Conservation (phyloP, 2,797 vertebrate species). For the Phyllotis vaccarum region DNA sequence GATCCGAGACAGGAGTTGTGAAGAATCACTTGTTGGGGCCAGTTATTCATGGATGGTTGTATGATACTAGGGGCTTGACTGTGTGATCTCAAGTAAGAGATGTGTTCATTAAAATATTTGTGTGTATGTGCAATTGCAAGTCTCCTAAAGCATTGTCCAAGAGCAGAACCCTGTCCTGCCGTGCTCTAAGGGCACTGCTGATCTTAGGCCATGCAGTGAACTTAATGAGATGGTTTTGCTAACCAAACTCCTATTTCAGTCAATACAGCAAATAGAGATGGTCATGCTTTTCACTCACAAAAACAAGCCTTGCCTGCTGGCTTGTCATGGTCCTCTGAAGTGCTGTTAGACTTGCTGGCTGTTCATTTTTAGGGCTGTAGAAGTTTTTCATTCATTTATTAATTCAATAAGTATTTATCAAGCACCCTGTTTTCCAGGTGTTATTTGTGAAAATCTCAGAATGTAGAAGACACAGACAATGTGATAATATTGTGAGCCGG, state of each 20-base stretch:
- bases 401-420: neutral
- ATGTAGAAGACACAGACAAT: neutral
- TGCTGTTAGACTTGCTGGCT: neutral
- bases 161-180: neutral
- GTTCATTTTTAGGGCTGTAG: neutral
- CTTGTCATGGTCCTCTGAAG: neutral
- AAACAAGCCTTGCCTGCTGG: neutral
- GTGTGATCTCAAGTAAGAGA: neutral
- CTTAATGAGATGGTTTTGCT: neutral
- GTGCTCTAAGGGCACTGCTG: neutral
- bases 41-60: neutral
- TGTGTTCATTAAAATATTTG: neutral
- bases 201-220: neutral
- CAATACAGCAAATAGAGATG: neutral
- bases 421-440: neutral
- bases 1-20: neutral
- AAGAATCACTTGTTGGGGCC: neutral
- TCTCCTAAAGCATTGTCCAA: neutral
- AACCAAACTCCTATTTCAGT: neutral
- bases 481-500: neutral
- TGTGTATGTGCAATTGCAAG: neutral
- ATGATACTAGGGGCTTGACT: neutral
- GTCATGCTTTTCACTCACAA: neutral
- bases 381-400: neutral
- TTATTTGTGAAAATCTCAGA: neutral